Evolutionary conservation across 2,888 invertebrate genomes (phyloP).

Genomic region (Deladenus siricidicola): DNA sequence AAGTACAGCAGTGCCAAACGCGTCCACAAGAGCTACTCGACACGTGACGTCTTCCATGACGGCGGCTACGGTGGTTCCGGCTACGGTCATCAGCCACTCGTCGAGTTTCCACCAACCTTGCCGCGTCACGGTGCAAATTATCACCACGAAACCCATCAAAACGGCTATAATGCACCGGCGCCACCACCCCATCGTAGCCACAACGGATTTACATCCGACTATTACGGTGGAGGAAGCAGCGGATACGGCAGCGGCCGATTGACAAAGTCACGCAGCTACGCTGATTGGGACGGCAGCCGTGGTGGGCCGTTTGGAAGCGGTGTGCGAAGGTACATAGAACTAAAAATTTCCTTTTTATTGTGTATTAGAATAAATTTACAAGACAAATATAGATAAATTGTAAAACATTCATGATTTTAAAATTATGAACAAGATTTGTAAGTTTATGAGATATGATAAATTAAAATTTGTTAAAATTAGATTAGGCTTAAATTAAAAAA

Average conservation of each 20-base stretch:
- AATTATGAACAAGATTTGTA: no score
- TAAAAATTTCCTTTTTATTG: no score
- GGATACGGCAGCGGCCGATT: conserved; percentile 24
- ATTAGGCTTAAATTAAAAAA: neutral
- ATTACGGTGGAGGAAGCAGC: conserved; percentile 7
- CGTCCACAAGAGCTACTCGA: conserved; percentile 52
- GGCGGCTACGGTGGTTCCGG: conserved; percentile 40
- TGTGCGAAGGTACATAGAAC: conserved; percentile 18
- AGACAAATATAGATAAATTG: no score
- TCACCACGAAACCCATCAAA: no score
- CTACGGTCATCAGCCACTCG: conserved; percentile 38
- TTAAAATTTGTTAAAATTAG: neutral
- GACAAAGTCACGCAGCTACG: conserved; percentile 49
- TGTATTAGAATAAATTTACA: no score
- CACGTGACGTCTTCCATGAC: conserved; percentile 31
- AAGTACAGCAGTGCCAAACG: conserved; percentile 18
- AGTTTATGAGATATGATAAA: no score
- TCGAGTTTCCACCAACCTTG: conserved; percentile 53
- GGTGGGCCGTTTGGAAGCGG: conserved; percentile 26
- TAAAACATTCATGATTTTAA: no score
- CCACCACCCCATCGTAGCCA: conserved; percentile 27
- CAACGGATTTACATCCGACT: conserved; percentile 11
- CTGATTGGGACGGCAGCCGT: conserved; percentile 50
- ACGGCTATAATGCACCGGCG: conserved; percentile 15
- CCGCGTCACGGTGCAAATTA: conserved; percentile 29